A percentile compares a stretch with the other conserved stretches of the same genome.
These are phyloP conservation scores for Macaria liturata DNA, from an alignment of 2,888 invertebrate species.

Conservation along the genomic window DNA sequence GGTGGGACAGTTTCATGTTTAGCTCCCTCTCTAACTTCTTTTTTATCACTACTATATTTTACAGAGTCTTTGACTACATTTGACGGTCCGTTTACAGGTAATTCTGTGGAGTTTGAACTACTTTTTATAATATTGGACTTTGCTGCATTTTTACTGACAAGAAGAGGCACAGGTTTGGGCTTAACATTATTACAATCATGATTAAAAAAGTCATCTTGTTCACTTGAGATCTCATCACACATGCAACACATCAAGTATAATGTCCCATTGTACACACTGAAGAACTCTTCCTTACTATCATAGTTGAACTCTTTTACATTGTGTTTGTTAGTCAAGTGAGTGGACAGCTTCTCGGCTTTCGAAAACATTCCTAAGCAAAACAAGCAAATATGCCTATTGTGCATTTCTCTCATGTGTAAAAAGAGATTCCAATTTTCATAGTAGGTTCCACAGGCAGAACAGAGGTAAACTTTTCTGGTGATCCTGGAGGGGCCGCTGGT, in stretches of 20 bases:
- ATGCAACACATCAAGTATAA: slow-evolving; percentile 91
- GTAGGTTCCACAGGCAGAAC: slow-evolving; percentile 92
- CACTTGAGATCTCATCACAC: slow-evolving; percentile 90
- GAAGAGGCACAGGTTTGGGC: slow-evolving; percentile 77
- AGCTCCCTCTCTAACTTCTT: slow-evolving; percentile 55
- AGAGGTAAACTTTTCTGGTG: slow-evolving; percentile 91
- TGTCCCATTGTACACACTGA: slow-evolving; percentile 85
- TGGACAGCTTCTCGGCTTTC: slow-evolving; percentile 89
- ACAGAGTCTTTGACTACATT: slow-evolving; percentile 48
- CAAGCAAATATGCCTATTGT: slow-evolving; percentile 91
- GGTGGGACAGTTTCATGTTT: slow-evolving; percentile 49
- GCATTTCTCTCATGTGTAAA: slow-evolving; percentile 92
- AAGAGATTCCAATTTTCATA: slow-evolving; percentile 95
- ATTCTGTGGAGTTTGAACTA: slow-evolving; percentile 55
- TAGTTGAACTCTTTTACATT: slow-evolving; percentile 88
- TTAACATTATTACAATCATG: slow-evolving; percentile 86
- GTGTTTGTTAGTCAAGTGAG: slow-evolving; percentile 91
- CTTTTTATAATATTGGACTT: slow-evolving; percentile 63
- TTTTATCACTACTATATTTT: slow-evolving; percentile 56
- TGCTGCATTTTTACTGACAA: slow-evolving; percentile 70
- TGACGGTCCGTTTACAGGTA: slow-evolving; percentile 58
- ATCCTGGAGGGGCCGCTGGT: slow-evolving; percentile 81
- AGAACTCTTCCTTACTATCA: slow-evolving; percentile 86
- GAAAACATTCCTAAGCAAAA: slow-evolving; percentile 93
- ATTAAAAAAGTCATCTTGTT: slow-evolving; percentile 89